Evolutionary conservation across 2,113 vertebrate genomes (phyloP).

Genomic region (Epinephelus cyanopodus): DNA sequence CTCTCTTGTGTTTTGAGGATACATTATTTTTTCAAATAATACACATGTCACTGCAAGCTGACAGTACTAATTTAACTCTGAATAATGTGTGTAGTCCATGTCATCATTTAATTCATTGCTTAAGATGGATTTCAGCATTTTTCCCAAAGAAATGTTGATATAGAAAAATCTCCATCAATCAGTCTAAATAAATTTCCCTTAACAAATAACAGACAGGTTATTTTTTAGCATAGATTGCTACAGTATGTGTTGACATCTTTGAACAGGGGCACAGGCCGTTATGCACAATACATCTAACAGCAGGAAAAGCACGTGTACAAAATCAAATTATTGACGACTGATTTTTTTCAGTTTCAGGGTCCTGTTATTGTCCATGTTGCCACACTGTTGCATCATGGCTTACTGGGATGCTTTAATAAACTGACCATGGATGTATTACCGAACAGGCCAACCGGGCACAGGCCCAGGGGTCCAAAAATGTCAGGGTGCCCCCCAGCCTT

Average conservation of each 20-base stretch:
- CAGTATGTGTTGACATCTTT: neutral
- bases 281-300: neutral
- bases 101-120: neutral
- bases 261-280: neutral
- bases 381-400: neutral
- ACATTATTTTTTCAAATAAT: constrained; percentile 30
- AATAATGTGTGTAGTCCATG: neutral
- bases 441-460: no score
- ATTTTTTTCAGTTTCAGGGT: neutral
- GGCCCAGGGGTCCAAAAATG: no score
- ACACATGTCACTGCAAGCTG: neutral
- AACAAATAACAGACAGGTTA: neutral
- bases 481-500: no score
- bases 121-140: neutral
- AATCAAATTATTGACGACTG: neutral
- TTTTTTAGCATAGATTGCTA: neutral
- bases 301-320: neutral
- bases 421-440: no score
- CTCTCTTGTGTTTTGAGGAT: constrained; percentile 20
- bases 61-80: constrained; percentile 21
- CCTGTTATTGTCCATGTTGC: neutral
- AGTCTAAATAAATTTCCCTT: neutral
- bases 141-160: neutral
- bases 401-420: neutral
- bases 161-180: neutral